Conservation (phyloP, 2,888 invertebrate species). For the Rhopalosiphum nymphaeae region DNA sequence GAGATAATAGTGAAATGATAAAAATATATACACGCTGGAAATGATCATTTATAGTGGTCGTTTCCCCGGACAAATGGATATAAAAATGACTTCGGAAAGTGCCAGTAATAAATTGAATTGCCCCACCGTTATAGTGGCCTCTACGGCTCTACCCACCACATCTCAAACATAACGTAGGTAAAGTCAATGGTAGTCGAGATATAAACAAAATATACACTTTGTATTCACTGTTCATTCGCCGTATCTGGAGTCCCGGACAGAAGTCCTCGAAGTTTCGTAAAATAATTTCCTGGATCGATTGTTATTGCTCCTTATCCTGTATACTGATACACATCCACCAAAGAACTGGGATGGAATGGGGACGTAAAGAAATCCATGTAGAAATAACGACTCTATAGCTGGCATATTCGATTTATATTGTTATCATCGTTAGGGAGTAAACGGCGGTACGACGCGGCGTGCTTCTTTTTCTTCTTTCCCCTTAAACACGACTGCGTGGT, state of each 20-base stretch:
- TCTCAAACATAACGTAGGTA: slow-evolving; percentile 11
- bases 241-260: slow-evolving; percentile 31
- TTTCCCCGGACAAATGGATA: slow-evolving; percentile 14
- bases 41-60: slow-evolving; percentile 22
- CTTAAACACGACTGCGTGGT: background rate
- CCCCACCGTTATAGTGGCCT: background rate
- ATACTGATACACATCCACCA: background rate
- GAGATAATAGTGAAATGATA: slow-evolving; percentile 23
- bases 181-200: background rate
- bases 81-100: slow-evolving; percentile 1
- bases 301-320: background rate
- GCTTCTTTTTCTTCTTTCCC: background rate
- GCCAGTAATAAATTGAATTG: slow-evolving; percentile 15
- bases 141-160: background rate
- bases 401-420: slow-evolving; percentile 16
- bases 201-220: slow-evolving; percentile 4
- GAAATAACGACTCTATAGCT: slow-evolving; percentile 22
- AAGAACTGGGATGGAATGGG: background rate
- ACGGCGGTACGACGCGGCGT: background rate
- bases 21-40: slow-evolving; percentile 7
- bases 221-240: slow-evolving; percentile 52
- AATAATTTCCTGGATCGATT: slow-evolving; percentile 56
- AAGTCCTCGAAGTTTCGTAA: background rate
- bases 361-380: slow-evolving; percentile 13
- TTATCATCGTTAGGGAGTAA: slow-evolving; percentile 16